Evolutionary conservation across 2,888 invertebrate species (phyloP).

Genomic region (Xylota segnis): DNA sequence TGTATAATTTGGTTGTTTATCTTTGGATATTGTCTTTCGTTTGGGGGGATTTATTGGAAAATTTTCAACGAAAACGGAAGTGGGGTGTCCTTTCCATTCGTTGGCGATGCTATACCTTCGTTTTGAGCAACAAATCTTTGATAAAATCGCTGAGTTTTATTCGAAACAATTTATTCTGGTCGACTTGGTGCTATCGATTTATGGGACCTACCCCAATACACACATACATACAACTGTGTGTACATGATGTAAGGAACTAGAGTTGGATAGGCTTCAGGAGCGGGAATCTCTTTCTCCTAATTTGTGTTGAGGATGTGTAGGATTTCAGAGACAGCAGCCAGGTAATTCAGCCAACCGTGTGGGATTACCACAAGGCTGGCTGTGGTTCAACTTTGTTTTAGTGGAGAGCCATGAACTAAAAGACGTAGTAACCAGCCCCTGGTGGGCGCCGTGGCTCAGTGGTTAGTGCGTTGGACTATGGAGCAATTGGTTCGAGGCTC

Average conservation of each 20-base stretch:
- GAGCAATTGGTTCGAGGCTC: no score
- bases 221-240: neutral
- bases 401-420: no score
- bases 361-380: neutral
- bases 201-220: slow-evolving; percentile 11
- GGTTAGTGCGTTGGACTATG: no score
- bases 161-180: slow-evolving; percentile 48
- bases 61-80: slow-evolving; percentile 48
- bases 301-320: neutral
- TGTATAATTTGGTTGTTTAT: slow-evolving; percentile 70
- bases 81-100: slow-evolving; percentile 1
- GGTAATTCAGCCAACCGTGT: neutral
- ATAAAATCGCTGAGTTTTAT: slow-evolving; percentile 27
- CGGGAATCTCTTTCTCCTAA: neutral
- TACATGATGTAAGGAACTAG: neutral
- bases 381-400: no score
- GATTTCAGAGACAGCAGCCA: neutral
- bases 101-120: neutral
- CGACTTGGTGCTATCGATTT: slow-evolving; percentile 37
- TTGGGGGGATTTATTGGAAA: slow-evolving; percentile 57
- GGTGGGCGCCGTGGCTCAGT: no score
- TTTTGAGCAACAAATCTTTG: slow-evolving; percentile 40
- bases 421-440: no score
- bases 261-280: neutral
- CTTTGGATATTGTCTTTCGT: slow-evolving; percentile 60